Evolutionary conservation across 2,113 vertebrate genomes (phyloP).

Genomic region (Oryzias melastigma): DNA sequence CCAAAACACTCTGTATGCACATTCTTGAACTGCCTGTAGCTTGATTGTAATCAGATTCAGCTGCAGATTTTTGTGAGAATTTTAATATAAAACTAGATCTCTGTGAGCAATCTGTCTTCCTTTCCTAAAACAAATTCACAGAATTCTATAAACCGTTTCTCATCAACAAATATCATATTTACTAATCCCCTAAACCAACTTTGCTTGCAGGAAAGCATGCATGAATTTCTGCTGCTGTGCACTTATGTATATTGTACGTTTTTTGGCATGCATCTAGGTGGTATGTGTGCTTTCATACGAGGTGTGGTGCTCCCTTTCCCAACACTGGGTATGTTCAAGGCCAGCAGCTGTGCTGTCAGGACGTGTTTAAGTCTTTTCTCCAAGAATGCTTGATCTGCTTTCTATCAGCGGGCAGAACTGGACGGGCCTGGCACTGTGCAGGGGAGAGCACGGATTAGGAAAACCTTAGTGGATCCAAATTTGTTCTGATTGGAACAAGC

Average conservation of each 20-base stretch:
- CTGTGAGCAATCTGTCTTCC: not conserved
- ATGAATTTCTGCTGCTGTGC: constrained; percentile 15
- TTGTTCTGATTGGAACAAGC: constrained; percentile 53
- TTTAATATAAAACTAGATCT: too few species aligned
- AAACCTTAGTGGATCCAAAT: constrained; percentile 55
- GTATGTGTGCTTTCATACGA: constrained; percentile 26
- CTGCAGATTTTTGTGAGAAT: too few species aligned
- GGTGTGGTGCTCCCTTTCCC: constrained; percentile 35
- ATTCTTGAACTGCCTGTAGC: too few species aligned
- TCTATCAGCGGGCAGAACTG: constrained; percentile 53
- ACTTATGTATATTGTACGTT: constrained; percentile 1
- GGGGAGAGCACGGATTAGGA: constrained; percentile 55
- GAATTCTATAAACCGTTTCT: constrained; percentile 2
- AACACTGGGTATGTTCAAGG: constrained; percentile 57
- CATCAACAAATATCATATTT: not conserved
- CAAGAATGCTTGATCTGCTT: constrained; percentile 66
- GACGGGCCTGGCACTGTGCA: constrained; percentile 23
- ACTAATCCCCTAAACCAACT: constrained; percentile 11
- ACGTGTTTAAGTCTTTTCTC: constrained; percentile 59
- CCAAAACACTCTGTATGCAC: too few species aligned
- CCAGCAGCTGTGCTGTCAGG: constrained; percentile 65
- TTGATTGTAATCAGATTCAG: too few species aligned
- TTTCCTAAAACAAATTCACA: constrained; percentile 6
- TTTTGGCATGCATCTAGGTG: constrained; percentile 12
- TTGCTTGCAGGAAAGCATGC: constrained; percentile 9